Base-by-base conservation (phyloP, 2,113 vertebrate genomes). In the Sula dactylatra region DNA sequence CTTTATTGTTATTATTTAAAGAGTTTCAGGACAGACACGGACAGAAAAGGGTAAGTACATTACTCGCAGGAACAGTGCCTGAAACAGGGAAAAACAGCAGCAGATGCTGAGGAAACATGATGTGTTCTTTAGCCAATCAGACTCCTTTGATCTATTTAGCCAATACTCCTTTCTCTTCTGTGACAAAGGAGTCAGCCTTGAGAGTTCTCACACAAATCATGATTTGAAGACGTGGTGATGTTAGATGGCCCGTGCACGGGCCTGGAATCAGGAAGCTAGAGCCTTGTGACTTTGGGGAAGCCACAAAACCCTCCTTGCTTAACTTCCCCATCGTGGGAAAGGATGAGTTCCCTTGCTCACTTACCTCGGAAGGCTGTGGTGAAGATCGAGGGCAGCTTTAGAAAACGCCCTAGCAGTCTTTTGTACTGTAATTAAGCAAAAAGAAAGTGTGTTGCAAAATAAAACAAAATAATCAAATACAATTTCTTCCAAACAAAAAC, bases 51-150 rank as follows among this genome's bases (percentile, higher is more conserved):
- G 6, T 38, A 67, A 90, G 49, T 18, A 42, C 4, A n/a, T 50
- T 56, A 58, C 55, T 50, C 24, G 10, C 54, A 66, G n/a, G n/a
- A 90, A 64, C 42, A 31, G 54, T 0, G 5, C 25, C 40, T 64
- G 49, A 85, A 94, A 40, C 11, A 20, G 42, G 38, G 16, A 31
- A 76, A 86, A 78, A 42, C 31, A 66, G 49, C 38, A 54, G 55
- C 55, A 78, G 66, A 69, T 40, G 52, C 61, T 79, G 47, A 62
- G 27, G 61, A 86, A 90, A 62, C 3, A 11, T 14, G 22, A 42
- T 10, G 18, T 10, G 29, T 27, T 66, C 50, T 64, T 82, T 36
- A 76, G 47, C 34, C 31, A 50, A 4, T 13, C 0, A 0, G 45
- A 59, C 18, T 52, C 32, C 86, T 93, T 81, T 42, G 13, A 36